Conservation (phyloP, 1,140 invertebrate genomes). For the Diploscapter pachys region DNA sequence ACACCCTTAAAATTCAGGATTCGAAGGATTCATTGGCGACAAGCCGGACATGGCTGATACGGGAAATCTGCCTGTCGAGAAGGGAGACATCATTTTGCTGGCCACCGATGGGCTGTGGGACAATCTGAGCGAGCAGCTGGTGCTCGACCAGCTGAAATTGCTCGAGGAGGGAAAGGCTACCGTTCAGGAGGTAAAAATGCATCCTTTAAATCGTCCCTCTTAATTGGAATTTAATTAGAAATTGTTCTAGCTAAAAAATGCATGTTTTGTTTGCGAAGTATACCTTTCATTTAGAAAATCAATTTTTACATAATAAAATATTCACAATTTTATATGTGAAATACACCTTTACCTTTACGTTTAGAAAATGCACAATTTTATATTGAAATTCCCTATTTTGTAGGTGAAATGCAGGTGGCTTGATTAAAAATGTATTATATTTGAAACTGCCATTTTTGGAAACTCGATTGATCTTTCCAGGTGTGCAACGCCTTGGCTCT, state of each 20-base stretch:
- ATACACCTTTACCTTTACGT: no score
- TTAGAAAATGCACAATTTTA: not conserved
- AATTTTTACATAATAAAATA: no score
- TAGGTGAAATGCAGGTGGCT: no score
- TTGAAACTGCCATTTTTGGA: no score
- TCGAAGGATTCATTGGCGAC: slow-evolving; percentile 50
- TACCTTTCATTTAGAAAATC: not conserved
- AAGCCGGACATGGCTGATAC: slow-evolving; percentile 86
- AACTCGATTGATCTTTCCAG: not conserved
- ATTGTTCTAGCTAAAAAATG: no score
- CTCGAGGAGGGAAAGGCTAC: slow-evolving; percentile 63
- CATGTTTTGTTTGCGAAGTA: not conserved
- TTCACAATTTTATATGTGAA: no score
- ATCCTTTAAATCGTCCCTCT: not conserved
- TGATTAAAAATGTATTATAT: no score
- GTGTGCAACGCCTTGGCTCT: slow-evolving; percentile 84
- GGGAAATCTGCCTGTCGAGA: slow-evolving; percentile 81
- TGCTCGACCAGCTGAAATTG: slow-evolving; percentile 72
- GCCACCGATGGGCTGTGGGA: slow-evolving; percentile 97
- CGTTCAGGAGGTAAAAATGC: slow-evolving; percentile 67
- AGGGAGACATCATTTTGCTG: slow-evolving; percentile 89
- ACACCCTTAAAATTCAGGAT: slow-evolving; percentile 28
- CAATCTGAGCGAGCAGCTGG: slow-evolving; percentile 84
- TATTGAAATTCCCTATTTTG: no score
- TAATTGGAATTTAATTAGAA: no score